Evolutionary conservation across 2,113 vertebrate genomes (phyloP).

Genomic region (Stigmatopora argus): DNA sequence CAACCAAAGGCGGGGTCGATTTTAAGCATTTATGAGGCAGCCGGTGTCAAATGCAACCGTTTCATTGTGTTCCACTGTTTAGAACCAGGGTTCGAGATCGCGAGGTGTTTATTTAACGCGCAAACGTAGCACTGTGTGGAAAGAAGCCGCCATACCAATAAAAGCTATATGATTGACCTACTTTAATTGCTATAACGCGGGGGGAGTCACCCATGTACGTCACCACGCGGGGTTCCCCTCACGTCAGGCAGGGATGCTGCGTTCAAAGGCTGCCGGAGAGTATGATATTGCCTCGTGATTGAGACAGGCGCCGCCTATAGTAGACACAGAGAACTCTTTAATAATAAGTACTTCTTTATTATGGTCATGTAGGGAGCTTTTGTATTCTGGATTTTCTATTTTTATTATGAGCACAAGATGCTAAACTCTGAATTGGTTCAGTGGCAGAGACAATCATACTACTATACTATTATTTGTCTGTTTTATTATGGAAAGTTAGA

Average conservation of each 20-base stretch:
- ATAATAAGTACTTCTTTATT: no score
- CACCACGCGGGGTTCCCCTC: slow-evolving; percentile 51
- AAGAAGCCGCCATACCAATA: not conserved
- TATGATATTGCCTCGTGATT: not conserved
- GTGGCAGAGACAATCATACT: no score
- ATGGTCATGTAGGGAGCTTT: no score
- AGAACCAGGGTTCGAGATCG: not conserved
- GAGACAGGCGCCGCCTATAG: not conserved
- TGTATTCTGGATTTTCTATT: no score
- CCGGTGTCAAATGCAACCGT: not conserved
- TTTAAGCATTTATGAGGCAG: not conserved
- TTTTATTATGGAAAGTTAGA: no score
- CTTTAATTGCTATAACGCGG: not conserved
- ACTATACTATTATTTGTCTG: no score
- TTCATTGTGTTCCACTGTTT: not conserved
- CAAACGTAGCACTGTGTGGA: not conserved
- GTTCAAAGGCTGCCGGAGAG: slow-evolving; percentile 19
- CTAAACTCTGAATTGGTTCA: no score
- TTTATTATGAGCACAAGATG: no score
- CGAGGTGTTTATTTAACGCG: not conserved
- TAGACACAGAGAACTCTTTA: no score
- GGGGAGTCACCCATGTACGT: slow-evolving; percentile 45
- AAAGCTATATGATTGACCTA: not conserved
- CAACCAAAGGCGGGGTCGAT: not conserved
- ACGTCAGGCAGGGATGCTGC: slow-evolving; percentile 28